Evolutionary conservation across 2,797 vertebrate species (phyloP).

Genomic region (Podarcis lilfordi): DNA sequence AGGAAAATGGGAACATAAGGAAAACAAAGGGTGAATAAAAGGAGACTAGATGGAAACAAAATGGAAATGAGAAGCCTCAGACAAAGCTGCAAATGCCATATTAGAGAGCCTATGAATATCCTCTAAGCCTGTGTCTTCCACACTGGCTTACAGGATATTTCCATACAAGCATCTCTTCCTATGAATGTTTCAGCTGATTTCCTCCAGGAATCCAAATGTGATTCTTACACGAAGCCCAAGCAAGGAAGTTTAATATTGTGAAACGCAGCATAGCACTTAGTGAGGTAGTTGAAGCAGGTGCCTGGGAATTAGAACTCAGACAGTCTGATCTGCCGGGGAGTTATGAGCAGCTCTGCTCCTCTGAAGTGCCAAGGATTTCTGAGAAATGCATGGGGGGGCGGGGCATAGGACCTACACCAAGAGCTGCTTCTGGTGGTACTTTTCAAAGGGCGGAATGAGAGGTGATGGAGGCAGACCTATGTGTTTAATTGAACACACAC

Average conservation of each 20-base stretch:
- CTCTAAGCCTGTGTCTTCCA: not conserved
- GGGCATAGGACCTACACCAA: not conserved
- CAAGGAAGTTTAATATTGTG: slow-evolving; percentile 1
- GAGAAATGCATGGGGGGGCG: not conserved
- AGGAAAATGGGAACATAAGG: not conserved
- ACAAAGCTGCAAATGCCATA: not conserved
- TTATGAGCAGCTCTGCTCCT: not conserved
- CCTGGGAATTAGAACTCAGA: slow-evolving; percentile 11
- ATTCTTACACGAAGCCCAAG: slow-evolving; percentile 3
- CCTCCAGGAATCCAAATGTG: not conserved
- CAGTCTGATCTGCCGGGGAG: not conserved
- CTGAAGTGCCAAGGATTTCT: not conserved
- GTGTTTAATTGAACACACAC: not conserved
- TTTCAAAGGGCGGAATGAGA: not conserved
- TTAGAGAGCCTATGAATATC: not conserved
- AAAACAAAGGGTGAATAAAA: not conserved
- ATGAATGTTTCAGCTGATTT: not conserved
- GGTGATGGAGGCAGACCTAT: not conserved
- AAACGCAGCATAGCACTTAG: not conserved
- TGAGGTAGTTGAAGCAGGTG: not conserved
- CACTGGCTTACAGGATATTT: not conserved
- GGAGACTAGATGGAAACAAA: slow-evolving; percentile 2
- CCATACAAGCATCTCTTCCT: slow-evolving; percentile 16
- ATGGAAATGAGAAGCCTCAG: slow-evolving; percentile 5
- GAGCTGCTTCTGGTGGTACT: not conserved